Evolutionary conservation across 2,113 vertebrate species (phyloP).

Genomic region (Varanus salvator): DNA sequence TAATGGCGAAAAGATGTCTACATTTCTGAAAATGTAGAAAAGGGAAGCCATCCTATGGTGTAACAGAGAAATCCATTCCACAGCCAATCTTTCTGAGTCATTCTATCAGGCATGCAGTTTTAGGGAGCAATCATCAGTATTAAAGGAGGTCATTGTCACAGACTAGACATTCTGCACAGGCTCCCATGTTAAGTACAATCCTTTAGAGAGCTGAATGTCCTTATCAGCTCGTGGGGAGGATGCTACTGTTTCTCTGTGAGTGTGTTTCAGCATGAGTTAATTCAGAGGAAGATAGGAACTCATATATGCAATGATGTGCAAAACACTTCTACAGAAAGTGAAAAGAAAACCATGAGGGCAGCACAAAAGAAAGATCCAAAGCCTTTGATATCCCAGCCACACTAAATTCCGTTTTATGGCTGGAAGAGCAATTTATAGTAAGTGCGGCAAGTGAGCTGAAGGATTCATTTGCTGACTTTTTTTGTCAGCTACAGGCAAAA

Average conservation of each 20-base stretch:
- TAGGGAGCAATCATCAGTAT: constrained; percentile 1
- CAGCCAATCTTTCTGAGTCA: background rate
- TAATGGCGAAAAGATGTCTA: background rate
- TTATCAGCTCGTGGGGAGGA: background rate
- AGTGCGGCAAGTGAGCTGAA: background rate
- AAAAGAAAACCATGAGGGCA: background rate
- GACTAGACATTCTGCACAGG: background rate
- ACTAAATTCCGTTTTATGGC: background rate
- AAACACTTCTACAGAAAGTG: background rate
- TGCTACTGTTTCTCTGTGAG: background rate
- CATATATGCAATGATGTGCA: background rate
- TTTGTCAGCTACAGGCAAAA: background rate
- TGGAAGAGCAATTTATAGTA: background rate
- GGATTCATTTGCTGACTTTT: background rate
- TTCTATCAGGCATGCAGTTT: background rate
- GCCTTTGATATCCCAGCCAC: background rate
- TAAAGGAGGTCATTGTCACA: constrained; percentile 3
- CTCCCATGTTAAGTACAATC: background rate
- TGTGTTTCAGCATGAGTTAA: background rate
- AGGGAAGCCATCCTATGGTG: background rate
- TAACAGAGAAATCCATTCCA: background rate
- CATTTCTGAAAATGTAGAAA: background rate
- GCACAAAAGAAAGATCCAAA: background rate
- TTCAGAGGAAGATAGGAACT: background rate
- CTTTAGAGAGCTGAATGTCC: background rate